A percentile compares a stretch with the other conserved stretches of the same genome.
Evolutionary conservation across 2,888 invertebrate species (phyloP).

Genomic region (Orthosia cruda): DNA sequence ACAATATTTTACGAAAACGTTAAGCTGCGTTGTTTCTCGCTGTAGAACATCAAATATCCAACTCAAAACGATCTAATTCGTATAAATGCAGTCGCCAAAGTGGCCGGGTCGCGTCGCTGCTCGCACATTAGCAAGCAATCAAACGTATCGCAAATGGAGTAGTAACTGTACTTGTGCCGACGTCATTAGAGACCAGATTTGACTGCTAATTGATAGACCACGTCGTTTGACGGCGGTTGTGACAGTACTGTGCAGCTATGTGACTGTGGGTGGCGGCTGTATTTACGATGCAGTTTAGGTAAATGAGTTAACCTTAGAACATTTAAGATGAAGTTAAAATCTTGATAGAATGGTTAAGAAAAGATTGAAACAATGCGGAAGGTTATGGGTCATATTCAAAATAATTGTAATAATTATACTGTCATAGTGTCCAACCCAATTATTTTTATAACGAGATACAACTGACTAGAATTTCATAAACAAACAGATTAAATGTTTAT

Average conservation of each 20-base stretch:
- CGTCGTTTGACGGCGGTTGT: conserved; percentile 3
- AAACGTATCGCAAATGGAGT: conserved; percentile 52
- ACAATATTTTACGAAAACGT: background rate
- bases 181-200: conserved; percentile 45
- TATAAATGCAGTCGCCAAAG: conserved; percentile 11
- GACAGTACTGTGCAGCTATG: conserved; percentile 6
- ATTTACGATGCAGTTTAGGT: background rate
- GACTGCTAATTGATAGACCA: conserved; percentile 56
- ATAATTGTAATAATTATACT: too few relatives aligned
- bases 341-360: too few relatives aligned
- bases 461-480: too few relatives aligned
- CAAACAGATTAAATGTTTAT: too few relatives aligned
- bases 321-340: too few relatives aligned
- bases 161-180: conserved; percentile 46
- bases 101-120: conserved; percentile 20
- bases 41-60: conserved; percentile 5
- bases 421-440: too few relatives aligned
- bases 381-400: too few relatives aligned
- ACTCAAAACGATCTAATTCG: conserved; percentile 27
- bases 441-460: too few relatives aligned
- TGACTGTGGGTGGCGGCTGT: background rate
- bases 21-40: background rate
- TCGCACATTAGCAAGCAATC: conserved; percentile 57
- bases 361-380: too few relatives aligned
- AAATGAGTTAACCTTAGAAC: background rate